Percentiles rank a stretch among this genome's conserved stretches.
phyloP scores from a whole-genome alignment of 1,140 invertebrate genomes.

The Polypedilum pembai region DNA sequence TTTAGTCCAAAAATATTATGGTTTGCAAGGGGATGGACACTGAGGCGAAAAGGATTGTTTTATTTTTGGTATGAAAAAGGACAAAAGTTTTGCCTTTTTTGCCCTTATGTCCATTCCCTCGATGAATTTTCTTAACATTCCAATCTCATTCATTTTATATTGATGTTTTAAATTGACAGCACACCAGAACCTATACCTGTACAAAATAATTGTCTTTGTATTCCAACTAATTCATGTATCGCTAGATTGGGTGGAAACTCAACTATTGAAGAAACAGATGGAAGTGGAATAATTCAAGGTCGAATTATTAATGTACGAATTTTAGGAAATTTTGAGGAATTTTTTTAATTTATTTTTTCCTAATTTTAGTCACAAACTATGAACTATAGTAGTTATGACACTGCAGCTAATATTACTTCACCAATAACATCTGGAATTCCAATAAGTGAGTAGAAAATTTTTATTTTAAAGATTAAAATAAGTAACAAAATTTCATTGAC shows the following conservation, averaged over 20 bases:
- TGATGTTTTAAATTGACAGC: not conserved
- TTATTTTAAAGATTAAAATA: too few relatives aligned
- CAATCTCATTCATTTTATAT: too few relatives aligned
- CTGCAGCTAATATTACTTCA: not conserved
- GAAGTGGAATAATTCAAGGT: not conserved
- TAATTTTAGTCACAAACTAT: not conserved
- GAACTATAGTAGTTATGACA: not conserved
- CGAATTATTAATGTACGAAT: not conserved
- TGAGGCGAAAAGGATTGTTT: too few relatives aligned
- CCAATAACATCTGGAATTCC: not conserved
- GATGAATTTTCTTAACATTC: too few relatives aligned
- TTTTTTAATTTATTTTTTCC: not conserved
- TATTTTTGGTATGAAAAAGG: too few relatives aligned
- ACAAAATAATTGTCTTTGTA: not conserved
- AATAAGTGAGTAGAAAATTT: too few relatives aligned
- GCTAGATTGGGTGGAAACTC: not conserved
- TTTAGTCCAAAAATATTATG: too few relatives aligned
- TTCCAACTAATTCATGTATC: not conserved
- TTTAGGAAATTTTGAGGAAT: not conserved
- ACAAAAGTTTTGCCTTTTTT: too few relatives aligned
- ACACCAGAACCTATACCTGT: not conserved
- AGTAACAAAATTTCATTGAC: too few relatives aligned
- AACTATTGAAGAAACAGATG: not conserved
- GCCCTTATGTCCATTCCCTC: too few relatives aligned
- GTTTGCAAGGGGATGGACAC: too few relatives aligned